Percentiles rank a stretch among this genome's conserved stretches.
phyloP scores from a whole-genome alignment of 2,888 invertebrate species.

The Ephialtes manifestator region DNA sequence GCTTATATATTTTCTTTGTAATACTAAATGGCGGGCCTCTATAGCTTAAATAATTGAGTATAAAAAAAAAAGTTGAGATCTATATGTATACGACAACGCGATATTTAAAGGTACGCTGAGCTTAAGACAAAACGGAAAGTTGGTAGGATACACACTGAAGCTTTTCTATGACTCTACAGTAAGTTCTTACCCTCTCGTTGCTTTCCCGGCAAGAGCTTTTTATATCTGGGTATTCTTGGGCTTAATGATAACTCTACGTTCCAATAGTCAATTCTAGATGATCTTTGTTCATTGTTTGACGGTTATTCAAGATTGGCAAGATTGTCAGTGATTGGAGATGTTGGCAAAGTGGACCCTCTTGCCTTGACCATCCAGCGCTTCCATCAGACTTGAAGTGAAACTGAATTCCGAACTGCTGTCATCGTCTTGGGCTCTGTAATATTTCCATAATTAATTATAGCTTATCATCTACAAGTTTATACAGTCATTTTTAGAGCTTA shows the following conservation, averaged over 20 bases:
- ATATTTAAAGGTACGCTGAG: conserved; percentile 28
- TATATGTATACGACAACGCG: conserved; percentile 26
- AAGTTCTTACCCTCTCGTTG: background rate
- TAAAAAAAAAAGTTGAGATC: conserved; percentile 58
- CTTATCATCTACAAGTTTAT: background rate
- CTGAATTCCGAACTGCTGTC: conserved; percentile 86
- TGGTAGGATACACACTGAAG: conserved; percentile 35
- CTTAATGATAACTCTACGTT: background rate
- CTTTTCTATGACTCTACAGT: conserved; percentile 1
- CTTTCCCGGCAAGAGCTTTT: conserved; percentile 30
- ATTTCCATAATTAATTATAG: conserved; percentile 7
- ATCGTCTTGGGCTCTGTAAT: conserved; percentile 80
- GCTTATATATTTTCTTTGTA: conserved; percentile 24
- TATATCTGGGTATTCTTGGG: conserved; percentile 2
- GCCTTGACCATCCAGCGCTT: conserved; percentile 86
- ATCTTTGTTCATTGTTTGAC: conserved; percentile 13
- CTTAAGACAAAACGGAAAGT: conserved; percentile 18
- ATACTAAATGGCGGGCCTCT: conserved; percentile 66
- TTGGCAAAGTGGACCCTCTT: conserved; percentile 84
- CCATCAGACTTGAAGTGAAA: conserved; percentile 88
- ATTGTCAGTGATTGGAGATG: conserved; percentile 74
- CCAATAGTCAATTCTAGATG: conserved; percentile 9
- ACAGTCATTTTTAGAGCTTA: background rate
- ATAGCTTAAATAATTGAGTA: conserved; percentile 54
- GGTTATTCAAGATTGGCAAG: background rate